Evolutionary conservation across 1,140 invertebrate genomes (phyloP), one percentile per base, ranked within the genome.

Genomic region (Drosophila rhopaloa): DNA sequence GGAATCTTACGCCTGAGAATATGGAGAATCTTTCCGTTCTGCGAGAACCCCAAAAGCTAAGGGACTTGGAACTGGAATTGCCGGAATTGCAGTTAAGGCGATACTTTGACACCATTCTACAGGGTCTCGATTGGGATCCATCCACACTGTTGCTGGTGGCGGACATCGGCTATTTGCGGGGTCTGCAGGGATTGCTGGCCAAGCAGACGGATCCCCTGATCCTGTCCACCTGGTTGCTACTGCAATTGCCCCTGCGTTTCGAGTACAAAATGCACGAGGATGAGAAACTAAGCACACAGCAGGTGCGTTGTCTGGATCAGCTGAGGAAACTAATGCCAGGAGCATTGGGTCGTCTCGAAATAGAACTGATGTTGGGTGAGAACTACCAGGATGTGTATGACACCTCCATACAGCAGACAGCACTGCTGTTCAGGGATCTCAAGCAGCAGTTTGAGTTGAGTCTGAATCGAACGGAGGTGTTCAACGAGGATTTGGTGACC

Each of bases 201-300:
- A 24, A 8, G 8, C 3, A 16, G 13, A 27, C 7, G 48, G 72
- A 78, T 48, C 32, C 54, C 0, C 40, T 81, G 1, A 50, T 67
- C 0, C n/a, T 90, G 0, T 88, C 72, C 50, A 90, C 76, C 6
- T 91, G 89, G 81, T 46, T 91, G 58, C 63, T 92, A 0, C 48
- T 91, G 4, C 84, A 91, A 48, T 38, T 92, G 37, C 75, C 91
- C 0, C 67, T 61, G 0, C 77, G 91, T 27, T 90, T 91, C 38
- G 79, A 92, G 50, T 37, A 91, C 43, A 46, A 79, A 10, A 27
- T 77, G 37, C 83, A 89, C 9, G 86, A 85, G 24, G 81, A 81
- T 4, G 58, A 63, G 1, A 58, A 46, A 9, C 47, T 76, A 48
- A 48, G 44, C 14, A 61, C 43, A 2, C 88, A 83, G 46, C 70